Evolutionary conservation across 1,140 invertebrate species (phyloP), one percentile per base, ranked within the genome.

Genomic region (Cherax quadricarinatus): DNA sequence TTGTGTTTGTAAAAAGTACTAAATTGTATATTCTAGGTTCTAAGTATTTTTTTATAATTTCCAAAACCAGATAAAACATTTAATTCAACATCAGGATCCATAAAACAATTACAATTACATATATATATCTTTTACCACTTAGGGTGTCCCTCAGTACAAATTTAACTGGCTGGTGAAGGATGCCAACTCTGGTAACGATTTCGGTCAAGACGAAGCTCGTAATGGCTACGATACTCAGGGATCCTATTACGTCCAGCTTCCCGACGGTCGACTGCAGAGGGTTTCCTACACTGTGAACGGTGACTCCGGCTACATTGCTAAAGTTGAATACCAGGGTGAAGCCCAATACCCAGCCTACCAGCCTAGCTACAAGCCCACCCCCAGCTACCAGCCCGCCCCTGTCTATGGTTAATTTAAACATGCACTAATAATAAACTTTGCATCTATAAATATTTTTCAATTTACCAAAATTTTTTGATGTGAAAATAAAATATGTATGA

Each of bases 281-380:
- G 70, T 75, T 75, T 41, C 16, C 70, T 87, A 87, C 49, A 78
- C 70, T 21, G 86, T 87, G 70, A 51, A 78, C 70, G 86, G 86
- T 41, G 86, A 87, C 86, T 87, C 86, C 10, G 86, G 86, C 86
- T 87, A 53, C 86, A 12, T 87, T n/a, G 86, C 86, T 24, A 14
- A 87, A 30, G 86, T 87, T 24, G 51, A 62, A 14, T 87, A 87
- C 75, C 41, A 87, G 70, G 86, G 86, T 21, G 86, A 87, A n/a
- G 86, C 86, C 53, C 86, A 87, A 73, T 87, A 78, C 49, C 86
- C 86, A 30, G 24, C 24, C 24, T 16, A 57, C 49, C 86, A 85
- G 60, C 82, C 53, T 9, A 24, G 82, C 51, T 82, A 82, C 81
- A 16, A 66, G 62, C 62, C 62, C 62, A 18, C 62, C 3, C 30